Base-by-base conservation (phyloP, 2,113 vertebrate species). In the Macroglossus sobrinus region DNA sequence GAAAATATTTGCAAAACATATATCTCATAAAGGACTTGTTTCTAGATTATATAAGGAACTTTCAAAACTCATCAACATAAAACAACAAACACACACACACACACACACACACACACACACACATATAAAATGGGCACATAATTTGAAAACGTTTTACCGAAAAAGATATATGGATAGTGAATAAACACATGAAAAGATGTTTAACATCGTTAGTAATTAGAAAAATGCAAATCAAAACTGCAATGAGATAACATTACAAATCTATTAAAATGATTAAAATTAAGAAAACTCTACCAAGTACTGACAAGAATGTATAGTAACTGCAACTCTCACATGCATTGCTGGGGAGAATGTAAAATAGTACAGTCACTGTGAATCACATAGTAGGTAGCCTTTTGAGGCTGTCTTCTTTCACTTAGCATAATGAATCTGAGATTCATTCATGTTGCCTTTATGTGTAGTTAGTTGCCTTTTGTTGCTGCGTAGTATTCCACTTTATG, bases 191-290 rank as follows among this genome's bases (percentile, higher is more conserved):
- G 40, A 66, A 78, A 94, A 96, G 38, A 69, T 91, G 24, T 26
- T 88, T 66, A 74, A 66, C 15, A 66, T 57, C 47, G 78, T 66
- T 80, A 75, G 7, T 68, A 35, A 75, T 75, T 89, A 84, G 28
- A 30, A 55, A 84, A 93, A 93, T 63, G 28, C 64, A 93, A 84
- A 93, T 55, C 85, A 91, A 96, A 71, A 61, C 22, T 38, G 12
- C 57, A 91, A 50, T 66, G 14, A 92, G 19, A 80, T 89, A 79
- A 63, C 13, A 87, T 47, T 71, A 84, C 4, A 57, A 85, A 80
- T 35, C n/a, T 81, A 53, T 76, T 76, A 43, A 26, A 61, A 72
- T 43, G 24, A 45, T 50, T 72, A 81, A 81, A 93, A 79, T 43
- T 47, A 69, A 59, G 50, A 72, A 94, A 85, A 45, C 28, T 84